Percentiles rank a stretch among this genome's conserved stretches.
Evolutionary conservation across 1,140 invertebrate genomes (phyloP).

Genomic region (Leptopilina clavipes): DNA sequence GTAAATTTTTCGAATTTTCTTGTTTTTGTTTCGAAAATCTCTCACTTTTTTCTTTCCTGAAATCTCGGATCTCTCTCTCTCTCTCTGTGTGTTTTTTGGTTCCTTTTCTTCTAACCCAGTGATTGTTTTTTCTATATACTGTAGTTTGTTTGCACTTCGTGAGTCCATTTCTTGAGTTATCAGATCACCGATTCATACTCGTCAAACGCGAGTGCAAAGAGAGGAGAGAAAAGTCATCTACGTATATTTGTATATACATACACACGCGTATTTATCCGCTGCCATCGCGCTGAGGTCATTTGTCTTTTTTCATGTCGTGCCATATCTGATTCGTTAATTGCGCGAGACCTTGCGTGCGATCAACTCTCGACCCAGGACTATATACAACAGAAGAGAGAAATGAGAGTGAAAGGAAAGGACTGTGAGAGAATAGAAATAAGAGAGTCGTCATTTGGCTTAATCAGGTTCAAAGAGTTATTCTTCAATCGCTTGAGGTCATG

Average conservation of each 20-base stretch:
- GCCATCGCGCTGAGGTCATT: conserved; percentile 58
- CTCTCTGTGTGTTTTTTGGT: too few species aligned
- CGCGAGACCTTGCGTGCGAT: conserved; percentile 60
- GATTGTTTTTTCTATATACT: neutral
- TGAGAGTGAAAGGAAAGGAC: neutral
- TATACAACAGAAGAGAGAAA: conserved; percentile 28
- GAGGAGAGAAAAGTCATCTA: conserved; percentile 40
- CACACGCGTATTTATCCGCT: conserved; percentile 52
- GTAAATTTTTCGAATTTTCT: too few species aligned
- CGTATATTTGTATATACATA: conserved; percentile 10
- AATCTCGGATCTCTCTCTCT: neutral
- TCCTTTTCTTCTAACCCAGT: neutral
- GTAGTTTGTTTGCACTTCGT: too few species aligned
- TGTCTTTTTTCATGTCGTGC: conserved; percentile 64
- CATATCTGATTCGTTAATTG: conserved; percentile 64
- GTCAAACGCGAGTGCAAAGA: conserved; percentile 56
- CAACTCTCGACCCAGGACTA: conserved; percentile 49
- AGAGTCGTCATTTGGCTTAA: conserved; percentile 20
- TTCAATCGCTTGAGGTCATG: too few species aligned
- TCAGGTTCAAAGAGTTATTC: conserved; percentile 29
- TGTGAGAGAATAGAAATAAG: conserved; percentile 25
- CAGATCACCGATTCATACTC: conserved; percentile 66
- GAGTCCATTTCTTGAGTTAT: conserved; percentile 61
- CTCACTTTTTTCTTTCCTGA: neutral
- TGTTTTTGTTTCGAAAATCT: too few species aligned